Conservation (phyloP, 2,888 invertebrate genomes). For the Labia minor region DNA sequence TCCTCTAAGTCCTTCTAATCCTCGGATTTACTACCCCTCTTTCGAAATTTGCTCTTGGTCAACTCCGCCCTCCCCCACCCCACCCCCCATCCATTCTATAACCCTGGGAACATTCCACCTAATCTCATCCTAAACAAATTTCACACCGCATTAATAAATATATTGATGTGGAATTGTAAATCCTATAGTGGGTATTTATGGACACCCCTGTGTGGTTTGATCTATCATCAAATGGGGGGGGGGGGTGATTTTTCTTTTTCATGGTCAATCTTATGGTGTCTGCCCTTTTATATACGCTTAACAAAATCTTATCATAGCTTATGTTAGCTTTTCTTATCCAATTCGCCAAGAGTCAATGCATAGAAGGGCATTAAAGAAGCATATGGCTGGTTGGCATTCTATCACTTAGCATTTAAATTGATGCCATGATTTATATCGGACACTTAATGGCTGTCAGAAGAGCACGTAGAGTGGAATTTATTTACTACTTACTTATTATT, state of each 20-base stretch:
- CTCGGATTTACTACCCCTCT: background rate
- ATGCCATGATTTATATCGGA: background rate
- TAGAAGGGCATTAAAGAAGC: background rate
- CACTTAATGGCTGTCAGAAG: no score
- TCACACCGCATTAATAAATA: background rate
- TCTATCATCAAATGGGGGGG: background rate
- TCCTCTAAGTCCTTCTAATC: background rate
- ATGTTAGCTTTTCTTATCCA: background rate
- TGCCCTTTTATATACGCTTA: no score
- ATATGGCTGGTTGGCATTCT: no score
- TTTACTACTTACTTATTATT: no score
- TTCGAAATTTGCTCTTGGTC: background rate
- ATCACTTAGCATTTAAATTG: slow-evolving; percentile 1
- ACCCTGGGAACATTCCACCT: background rate
- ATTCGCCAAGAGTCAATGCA: background rate
- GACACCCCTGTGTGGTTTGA: background rate
- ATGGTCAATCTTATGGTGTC: no score
- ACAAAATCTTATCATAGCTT: background rate
- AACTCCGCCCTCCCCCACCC: no score
- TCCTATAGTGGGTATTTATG: background rate
- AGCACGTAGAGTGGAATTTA: no score
- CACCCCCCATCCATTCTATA: no score
- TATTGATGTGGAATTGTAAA: background rate
- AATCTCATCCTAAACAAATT: slow-evolving; percentile 1
- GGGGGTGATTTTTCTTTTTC: no score